Evolutionary conservation across 2,888 invertebrate species (phyloP).

Genomic region (Hydraecia micacea): DNA sequence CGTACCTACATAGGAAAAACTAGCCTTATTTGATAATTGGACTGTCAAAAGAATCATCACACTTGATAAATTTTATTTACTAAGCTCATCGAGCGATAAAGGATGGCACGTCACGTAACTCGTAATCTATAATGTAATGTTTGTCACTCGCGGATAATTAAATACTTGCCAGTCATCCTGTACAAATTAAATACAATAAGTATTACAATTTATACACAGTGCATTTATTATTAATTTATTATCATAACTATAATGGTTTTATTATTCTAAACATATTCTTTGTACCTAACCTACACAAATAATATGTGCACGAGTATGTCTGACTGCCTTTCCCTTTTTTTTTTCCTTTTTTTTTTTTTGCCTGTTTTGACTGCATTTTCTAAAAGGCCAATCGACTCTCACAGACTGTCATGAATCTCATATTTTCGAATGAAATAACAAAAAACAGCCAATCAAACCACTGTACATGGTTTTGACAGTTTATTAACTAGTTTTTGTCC

Average conservation of each 20-base stretch:
- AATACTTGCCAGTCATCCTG: conserved; percentile 55
- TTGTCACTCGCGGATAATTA: conserved; percentile 43
- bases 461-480: neutral
- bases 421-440: neutral
- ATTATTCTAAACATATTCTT: conserved; percentile 21
- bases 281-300: conserved; percentile 20
- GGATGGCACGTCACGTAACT: conserved; percentile 21
- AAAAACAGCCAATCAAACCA: conserved; percentile 2
- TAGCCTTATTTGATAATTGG: neutral
- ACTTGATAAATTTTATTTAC: neutral
- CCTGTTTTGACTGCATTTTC: too few relatives aligned
- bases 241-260: conserved; percentile 14
- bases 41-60: conserved; percentile 7
- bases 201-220: neutral
- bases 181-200: conserved; percentile 26
- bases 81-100: conserved; percentile 1
- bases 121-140: conserved; percentile 15
- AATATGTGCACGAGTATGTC: too few relatives aligned
- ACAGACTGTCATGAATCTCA: neutral
- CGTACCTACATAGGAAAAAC: neutral
- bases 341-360: too few relatives aligned
- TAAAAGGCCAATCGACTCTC: neutral
- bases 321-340: too few relatives aligned
- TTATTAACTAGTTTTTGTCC: neutral
- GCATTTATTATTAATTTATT: neutral